Percentiles rank a stretch among this genome's conserved stretches.
phyloP scores from a whole-genome alignment of 2,888 invertebrate species.

The Drosophila gaucha region DNA sequence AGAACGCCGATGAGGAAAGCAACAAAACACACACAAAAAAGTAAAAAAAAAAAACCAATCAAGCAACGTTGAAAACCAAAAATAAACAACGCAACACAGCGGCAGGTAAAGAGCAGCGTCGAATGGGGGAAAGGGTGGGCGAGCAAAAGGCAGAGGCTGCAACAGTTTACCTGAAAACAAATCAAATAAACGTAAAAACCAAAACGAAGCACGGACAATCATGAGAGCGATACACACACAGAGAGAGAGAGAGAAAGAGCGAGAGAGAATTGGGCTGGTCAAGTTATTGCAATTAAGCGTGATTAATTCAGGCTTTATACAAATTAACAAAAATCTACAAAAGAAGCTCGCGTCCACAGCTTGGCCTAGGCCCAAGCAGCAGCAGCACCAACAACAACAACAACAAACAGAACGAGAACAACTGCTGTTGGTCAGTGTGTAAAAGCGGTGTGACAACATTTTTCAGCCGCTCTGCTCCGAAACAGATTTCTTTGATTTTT shows the following conservation, averaged over 20 bases:
- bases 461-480: conserved; percentile 58
- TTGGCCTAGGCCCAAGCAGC: conserved; percentile 49
- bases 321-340: conserved; percentile 73
- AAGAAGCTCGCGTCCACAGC: conserved; percentile 50
- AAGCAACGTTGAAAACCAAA: conserved; percentile 76
- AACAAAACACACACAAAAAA: conserved; percentile 10
- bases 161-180: conserved; percentile 65
- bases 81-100: conserved; percentile 65
- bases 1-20: conserved; percentile 25
- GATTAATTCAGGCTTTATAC: conserved; percentile 79
- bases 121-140: conserved; percentile 15
- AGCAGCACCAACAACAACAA: conserved; percentile 11
- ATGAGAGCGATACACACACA: conserved; percentile 2
- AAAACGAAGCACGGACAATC: conserved; percentile 15
- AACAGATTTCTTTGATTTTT: conserved; percentile 64
- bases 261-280: conserved; percentile 28
- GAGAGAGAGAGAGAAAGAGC: background rate
- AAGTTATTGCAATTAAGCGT: conserved; percentile 75
- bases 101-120: conserved; percentile 51
- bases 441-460: conserved; percentile 82
- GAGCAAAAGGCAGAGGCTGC: conserved; percentile 62
- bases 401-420: conserved; percentile 18
- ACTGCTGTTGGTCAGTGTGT: conserved; percentile 61
- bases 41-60: conserved; percentile 60
- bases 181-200: conserved; percentile 64